phyloP scores from a whole-genome alignment of 2,888 invertebrate species.

The Hypercompe scribonia region DNA sequence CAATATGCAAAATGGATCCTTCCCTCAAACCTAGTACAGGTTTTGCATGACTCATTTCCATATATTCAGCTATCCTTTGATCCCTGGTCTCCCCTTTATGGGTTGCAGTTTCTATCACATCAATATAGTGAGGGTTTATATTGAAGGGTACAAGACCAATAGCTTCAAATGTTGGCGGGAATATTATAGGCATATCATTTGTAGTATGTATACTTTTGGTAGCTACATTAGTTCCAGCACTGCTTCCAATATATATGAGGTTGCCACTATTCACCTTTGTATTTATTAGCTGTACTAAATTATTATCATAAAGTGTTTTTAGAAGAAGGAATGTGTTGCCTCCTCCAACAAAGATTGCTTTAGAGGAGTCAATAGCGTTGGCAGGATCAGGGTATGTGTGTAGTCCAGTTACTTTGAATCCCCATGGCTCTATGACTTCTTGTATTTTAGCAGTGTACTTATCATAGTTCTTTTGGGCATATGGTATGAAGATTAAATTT shows the following conservation, averaged over 20 bases:
- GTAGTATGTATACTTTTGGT: conserved; percentile 93
- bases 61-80: conserved; percentile 90
- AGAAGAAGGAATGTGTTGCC: conserved; percentile 93
- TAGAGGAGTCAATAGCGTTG: conserved; percentile 86
- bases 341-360: conserved; percentile 92
- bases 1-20: conserved; percentile 89
- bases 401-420: conserved; percentile 88
- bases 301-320: conserved; percentile 89
- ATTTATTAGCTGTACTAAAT: conserved; percentile 88
- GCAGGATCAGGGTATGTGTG: conserved; percentile 87
- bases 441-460: conserved; percentile 88
- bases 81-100: conserved; percentile 94
- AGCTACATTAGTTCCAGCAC: conserved; percentile 94
- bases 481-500: conserved; percentile 91
- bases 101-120: conserved; percentile 85
- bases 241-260: conserved; percentile 91
- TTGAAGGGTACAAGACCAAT: conserved; percentile 92
- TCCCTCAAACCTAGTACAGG: conserved; percentile 91
- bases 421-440: conserved; percentile 88
- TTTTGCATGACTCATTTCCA: conserved; percentile 85
- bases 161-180: conserved; percentile 91
- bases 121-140: conserved; percentile 94
- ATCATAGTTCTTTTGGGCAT: conserved; percentile 89
- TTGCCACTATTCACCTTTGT: conserved; percentile 88
- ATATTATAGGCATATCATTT: conserved; percentile 95